Base-by-base conservation (phyloP, 2,797 vertebrate species). In the Melanotaenia nigrans region DNA sequence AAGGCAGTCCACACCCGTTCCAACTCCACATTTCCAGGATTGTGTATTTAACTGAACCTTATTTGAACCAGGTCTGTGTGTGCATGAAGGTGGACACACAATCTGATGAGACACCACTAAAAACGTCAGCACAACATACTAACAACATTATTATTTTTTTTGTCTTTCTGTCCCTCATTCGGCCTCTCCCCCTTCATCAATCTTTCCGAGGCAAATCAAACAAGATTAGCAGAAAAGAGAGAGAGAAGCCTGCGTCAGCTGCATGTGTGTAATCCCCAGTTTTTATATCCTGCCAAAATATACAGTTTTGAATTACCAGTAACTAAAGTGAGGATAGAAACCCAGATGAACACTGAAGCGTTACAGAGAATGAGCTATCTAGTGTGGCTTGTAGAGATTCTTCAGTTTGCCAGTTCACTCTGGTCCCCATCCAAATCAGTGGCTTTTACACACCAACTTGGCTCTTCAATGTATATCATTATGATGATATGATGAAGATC, bases 161-260 rank as follows among this genome's bases (percentile, higher is more conserved):
- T 82, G 73, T 82, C 57, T 76, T 68, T 85, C 54, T 42, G 14
- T 63, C 67, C 68, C 55, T 61, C 65, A 58, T 58, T 78, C 25
- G 28, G 56, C 73, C 36, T 38, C 33, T 55, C 24, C 62, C 59
- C 51, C 35, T 74, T 49, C 47, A 73, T 78, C 64, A 72, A 81
- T 86, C 66, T 79, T 85, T 91, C 77, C 51, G 77, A 88, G 55
- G 87, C 85, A 91, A 92, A 92, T 86, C 79, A 93, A 92, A 92
- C 82, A 83, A 90, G 91, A 94, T 93, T 91, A 93, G 70, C 71
- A 79, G 70, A 61, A 60, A 68, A 70, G 61, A 65, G 59, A 76
- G 72, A 71, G 70, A 88, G 77, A 87, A 85, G 89, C 83, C 87
- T 87, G 88, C 68, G 47, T 94, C 87, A 92, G 85, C 87, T 84